Evolutionary conservation across 2,888 invertebrate species (phyloP).

Genomic region (Nectonema munidae): DNA sequence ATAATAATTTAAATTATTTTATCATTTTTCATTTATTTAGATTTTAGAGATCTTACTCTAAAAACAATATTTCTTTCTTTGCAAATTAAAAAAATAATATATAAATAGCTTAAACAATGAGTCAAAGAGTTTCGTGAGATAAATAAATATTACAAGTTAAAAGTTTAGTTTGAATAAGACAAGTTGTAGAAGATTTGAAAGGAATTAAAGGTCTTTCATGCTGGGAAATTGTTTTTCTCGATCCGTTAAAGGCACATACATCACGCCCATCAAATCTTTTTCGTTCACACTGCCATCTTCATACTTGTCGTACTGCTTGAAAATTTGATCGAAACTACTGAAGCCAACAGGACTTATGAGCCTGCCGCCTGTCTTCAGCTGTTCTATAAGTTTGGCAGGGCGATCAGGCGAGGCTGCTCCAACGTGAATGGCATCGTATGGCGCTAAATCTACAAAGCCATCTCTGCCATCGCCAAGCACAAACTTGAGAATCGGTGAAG

Average conservation of each 20-base stretch:
- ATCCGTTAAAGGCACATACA: conserved; percentile 80
- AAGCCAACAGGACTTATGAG: conserved; percentile 28
- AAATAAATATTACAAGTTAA: too few relatives aligned
- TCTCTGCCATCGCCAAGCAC: conserved; percentile 54
- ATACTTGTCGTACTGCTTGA: conserved; percentile 61
- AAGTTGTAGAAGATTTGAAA: too few relatives aligned
- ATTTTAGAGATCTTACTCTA: too few relatives aligned
- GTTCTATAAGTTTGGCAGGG: conserved; percentile 40
- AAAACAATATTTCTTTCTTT: too few relatives aligned
- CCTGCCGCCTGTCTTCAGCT: conserved; percentile 61
- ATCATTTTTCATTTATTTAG: too few relatives aligned
- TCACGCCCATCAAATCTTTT: conserved; percentile 58
- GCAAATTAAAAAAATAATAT: too few relatives aligned
- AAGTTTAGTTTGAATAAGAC: too few relatives aligned
- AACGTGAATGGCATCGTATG: conserved; percentile 55
- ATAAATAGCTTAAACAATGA: too few relatives aligned
- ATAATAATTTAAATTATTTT: too few relatives aligned
- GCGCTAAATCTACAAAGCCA: conserved; percentile 39
- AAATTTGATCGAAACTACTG: conserved; percentile 19
- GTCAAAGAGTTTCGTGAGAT: too few relatives aligned
- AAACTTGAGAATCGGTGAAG: conserved; percentile 12
- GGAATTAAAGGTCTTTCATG: conserved; percentile 20
- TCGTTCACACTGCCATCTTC: conserved; percentile 40
- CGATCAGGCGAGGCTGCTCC: conserved; percentile 22
- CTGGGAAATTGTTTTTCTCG: conserved; percentile 37